Evolutionary conservation across 2,113 vertebrate genomes (phyloP).

Genomic region (Amphiprion percula): DNA sequence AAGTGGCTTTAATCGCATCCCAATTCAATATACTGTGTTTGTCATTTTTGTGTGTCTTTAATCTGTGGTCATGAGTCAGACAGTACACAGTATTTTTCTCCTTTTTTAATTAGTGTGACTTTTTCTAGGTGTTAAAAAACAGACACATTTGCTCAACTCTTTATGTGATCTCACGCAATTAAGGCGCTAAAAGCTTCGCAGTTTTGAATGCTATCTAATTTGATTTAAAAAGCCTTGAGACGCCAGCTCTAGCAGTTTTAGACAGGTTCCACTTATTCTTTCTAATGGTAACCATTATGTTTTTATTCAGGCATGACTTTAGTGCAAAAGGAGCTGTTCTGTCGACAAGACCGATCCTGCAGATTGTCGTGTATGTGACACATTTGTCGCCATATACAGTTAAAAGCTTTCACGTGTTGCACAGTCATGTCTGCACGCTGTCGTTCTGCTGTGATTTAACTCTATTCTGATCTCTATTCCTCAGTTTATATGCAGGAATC

Average conservation of each 20-base stretch:
- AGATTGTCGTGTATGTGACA: not conserved
- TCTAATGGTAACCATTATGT: slow-evolving; percentile 1
- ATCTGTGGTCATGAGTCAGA: too few relatives aligned
- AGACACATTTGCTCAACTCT: slow-evolving; percentile 19
- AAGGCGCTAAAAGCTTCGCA: slow-evolving; percentile 11
- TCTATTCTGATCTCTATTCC: slow-evolving; percentile 32
- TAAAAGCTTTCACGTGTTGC: not conserved
- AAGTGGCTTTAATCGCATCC: too few relatives aligned
- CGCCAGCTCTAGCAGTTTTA: not conserved
- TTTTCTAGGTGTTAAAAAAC: not conserved
- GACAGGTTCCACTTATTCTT: slow-evolving; percentile 13
- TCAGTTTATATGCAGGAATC: slow-evolving; percentile 50
- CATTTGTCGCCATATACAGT: not conserved
- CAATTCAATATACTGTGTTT: too few relatives aligned
- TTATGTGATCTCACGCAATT: slow-evolving; percentile 1
- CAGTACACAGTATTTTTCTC: too few relatives aligned
- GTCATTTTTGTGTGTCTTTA: too few relatives aligned
- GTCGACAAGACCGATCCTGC: not conserved
- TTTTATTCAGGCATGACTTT: slow-evolving; percentile 1
- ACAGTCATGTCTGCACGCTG: not conserved
- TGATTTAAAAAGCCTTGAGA: slow-evolving; percentile 13
- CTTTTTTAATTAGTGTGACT: not conserved
- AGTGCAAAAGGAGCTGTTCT: not conserved
- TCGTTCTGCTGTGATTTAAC: slow-evolving; percentile 21
- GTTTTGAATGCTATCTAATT: slow-evolving; percentile 12